Evolutionary conservation across 2,888 invertebrate species (phyloP).

Genomic region (Sphecodes monilicornis): DNA sequence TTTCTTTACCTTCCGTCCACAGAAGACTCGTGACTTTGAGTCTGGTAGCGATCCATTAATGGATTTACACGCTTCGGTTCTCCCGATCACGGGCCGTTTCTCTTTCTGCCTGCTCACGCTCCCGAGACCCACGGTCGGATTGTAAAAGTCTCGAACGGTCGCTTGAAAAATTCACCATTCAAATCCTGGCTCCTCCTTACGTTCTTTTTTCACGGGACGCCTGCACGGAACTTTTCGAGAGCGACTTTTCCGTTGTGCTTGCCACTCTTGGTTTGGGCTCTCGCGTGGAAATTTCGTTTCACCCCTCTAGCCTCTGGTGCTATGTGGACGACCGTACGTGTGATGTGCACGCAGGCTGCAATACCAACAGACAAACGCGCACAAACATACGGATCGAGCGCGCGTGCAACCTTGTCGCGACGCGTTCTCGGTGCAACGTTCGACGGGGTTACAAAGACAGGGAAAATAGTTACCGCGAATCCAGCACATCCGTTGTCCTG

Average conservation of each 20-base stretch:
- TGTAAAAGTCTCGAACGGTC: constrained; percentile 24
- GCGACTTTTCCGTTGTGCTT: constrained; percentile 47
- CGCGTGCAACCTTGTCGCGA: constrained; percentile 10
- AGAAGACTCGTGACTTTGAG: neutral
- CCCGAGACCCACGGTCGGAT: neutral
- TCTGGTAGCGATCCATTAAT: neutral
- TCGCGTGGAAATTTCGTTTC: constrained; percentile 51
- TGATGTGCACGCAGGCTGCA: neutral
- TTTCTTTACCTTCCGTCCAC: neutral
- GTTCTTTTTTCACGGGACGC: constrained; percentile 32
- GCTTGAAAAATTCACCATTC: constrained; percentile 32
- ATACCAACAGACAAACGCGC: neutral
- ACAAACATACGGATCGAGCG: neutral
- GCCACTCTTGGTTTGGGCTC: constrained; percentile 53
- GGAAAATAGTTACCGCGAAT: constrained; percentile 63
- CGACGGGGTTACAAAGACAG: constrained; percentile 37
- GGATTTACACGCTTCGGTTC: neutral
- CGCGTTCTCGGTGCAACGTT: constrained; percentile 42
- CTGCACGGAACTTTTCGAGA: constrained; percentile 53
- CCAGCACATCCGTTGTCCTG: constrained; percentile 52
- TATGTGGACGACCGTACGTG: constrained; percentile 1
- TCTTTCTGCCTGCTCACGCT: neutral
- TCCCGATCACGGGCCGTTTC: neutral
- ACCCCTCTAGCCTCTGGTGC: constrained; percentile 20
- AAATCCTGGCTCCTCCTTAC: constrained; percentile 29